Percentiles rank a stretch among this genome's conserved stretches.
Conservation (phyloP, 53 echinoderm and acorn worm genomes). For the Actinopyga echinites region DNA sequence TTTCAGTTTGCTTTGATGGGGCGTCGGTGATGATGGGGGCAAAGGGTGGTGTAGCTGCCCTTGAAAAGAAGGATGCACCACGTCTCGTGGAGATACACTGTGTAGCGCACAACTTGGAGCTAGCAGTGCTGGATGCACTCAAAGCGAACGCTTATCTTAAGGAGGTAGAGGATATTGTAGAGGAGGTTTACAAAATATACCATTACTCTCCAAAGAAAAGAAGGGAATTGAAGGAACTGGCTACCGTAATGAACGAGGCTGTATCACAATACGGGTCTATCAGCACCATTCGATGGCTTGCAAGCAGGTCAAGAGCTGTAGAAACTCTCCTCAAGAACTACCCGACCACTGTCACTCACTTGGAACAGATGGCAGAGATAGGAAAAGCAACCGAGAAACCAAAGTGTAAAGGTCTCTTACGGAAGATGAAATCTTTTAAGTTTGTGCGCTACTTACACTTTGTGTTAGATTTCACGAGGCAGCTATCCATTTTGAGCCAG, state of each 20-base stretch:
- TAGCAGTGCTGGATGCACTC: conserved; percentile 2
- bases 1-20: conserved; percentile 4
- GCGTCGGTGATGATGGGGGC: conserved; percentile 10
- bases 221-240: neutral
- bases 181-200: neutral
- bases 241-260: neutral
- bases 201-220: neutral
- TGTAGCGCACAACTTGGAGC: conserved; percentile 17
- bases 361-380: no score
- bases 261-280: no score
- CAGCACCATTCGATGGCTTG: no score
- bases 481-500: conserved; percentile 4
- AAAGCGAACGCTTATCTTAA: neutral
- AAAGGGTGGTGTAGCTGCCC: conserved; percentile 21
- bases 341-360: neutral
- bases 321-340: neutral
- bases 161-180: neutral
- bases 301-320: neutral
- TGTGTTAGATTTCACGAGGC: neutral
- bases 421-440: neutral
- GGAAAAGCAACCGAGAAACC: no score
- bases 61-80: conserved; percentile 9
- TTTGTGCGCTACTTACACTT: neutral
- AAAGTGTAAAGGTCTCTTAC: neutral
- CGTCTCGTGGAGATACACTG: conserved; percentile 21